Evolutionary conservation across 2,888 invertebrate species (phyloP).

Genomic region (Acanthopleura granulata): DNA sequence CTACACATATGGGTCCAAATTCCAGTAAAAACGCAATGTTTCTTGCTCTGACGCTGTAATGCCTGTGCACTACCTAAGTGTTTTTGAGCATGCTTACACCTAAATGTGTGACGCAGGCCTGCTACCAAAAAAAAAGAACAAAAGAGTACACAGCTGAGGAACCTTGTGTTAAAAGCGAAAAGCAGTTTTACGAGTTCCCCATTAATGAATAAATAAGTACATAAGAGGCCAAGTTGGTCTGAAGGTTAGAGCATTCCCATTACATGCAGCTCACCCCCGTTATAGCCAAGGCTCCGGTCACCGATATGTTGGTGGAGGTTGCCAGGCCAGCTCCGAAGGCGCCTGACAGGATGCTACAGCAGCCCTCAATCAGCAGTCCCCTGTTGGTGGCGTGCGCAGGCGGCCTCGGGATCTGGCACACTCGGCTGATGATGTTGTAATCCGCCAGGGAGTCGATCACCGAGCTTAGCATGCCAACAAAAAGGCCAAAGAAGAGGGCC

Average conservation of each 20-base stretch:
- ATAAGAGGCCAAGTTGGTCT: too few species aligned
- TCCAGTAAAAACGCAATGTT: too few species aligned
- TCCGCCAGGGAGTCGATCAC: slow-evolving; percentile 77
- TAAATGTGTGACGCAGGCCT: too few species aligned
- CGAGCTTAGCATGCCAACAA: slow-evolving; percentile 54
- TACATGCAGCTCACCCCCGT: slow-evolving; percentile 75
- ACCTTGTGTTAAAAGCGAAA: too few species aligned
- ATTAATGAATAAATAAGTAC: too few species aligned
- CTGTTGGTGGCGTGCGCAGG: slow-evolving; percentile 89
- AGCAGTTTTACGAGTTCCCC: too few species aligned
- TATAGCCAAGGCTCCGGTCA: slow-evolving; percentile 88
- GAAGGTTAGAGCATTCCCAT: not conserved
- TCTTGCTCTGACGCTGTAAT: too few species aligned
- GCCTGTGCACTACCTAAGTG: too few species aligned
- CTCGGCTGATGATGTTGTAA: slow-evolving; percentile 85
- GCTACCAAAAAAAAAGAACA: too few species aligned
- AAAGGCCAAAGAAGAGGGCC: slow-evolving; percentile 51
- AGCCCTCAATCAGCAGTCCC: slow-evolving; percentile 78
- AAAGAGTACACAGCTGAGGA: too few species aligned
- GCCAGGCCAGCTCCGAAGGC: slow-evolving; percentile 89
- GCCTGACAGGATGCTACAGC: slow-evolving; percentile 85
- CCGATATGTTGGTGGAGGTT: slow-evolving; percentile 88
- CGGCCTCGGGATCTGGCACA: slow-evolving; percentile 81
- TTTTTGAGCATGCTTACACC: too few species aligned
- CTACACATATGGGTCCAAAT: too few species aligned